Evolutionary conservation across 2,888 invertebrate species (phyloP), one percentile per base, ranked within the genome.

Genomic region (Stenoptilia bipunctidactyla): DNA sequence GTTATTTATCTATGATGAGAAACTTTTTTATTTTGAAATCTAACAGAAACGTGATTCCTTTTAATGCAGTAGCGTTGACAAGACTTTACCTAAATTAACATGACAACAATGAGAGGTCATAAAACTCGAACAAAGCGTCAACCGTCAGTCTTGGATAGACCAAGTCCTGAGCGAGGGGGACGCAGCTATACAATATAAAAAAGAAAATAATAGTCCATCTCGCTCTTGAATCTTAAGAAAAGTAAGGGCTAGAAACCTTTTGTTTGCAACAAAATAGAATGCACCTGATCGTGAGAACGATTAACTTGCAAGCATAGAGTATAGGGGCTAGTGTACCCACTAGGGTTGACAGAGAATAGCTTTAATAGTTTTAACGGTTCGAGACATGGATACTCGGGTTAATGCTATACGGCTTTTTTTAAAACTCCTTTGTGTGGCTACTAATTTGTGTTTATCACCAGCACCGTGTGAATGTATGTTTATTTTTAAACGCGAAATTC

Each of bases 261-360:
- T 56, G 58, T 64, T 58, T 47, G 45, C 41, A 61, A 52, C 49
- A 49, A 57, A 58, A 63, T 61, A 60, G 55, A 52, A 48, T 41
- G 46, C 75, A 75, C 75, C 75, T 75, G 74, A 73, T 57, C 67
- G 71, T 74, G 73, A 57, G 73, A 72, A 56, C 34, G n/a, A n/a
- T n/a, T n/a, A n/a, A n/a, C 15, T 9, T 13, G 25, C 25, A 27
- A 49, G 47, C 50, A 47, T 53, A 58, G 56, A 55, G 47, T n/a
- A 51, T 47, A 57, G 56, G 48, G 51, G 52, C 45, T 45, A 48
- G 15, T n/a, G 9, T 30, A 36, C 36, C 36, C 37, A 36, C 15
- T 9, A 38, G 45, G 45, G 40, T 42, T 33, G 9, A 49, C 52
- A 50, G 48, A 46, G 57, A 55, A 55, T 55, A 54, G 52, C 4